Conservation (phyloP, 2,113 vertebrate genomes). For the Eurypyga helias region DNA sequence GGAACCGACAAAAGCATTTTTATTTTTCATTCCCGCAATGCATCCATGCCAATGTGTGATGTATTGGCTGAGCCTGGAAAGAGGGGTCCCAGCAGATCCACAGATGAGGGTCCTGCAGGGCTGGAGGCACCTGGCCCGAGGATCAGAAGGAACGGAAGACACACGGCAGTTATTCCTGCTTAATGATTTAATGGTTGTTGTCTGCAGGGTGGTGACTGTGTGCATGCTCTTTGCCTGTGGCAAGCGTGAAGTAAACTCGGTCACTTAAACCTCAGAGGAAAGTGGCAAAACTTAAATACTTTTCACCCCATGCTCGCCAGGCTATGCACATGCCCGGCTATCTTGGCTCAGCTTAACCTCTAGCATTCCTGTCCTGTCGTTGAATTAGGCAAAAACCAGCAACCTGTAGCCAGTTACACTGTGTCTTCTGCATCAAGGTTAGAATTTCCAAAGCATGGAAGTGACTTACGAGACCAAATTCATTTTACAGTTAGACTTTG, state of each 20-base stretch:
- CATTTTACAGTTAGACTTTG: background rate
- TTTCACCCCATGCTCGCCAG: background rate
- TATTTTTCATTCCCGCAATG: background rate
- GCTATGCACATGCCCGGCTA: background rate
- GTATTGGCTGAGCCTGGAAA: background rate
- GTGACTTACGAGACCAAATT: constrained; percentile 6
- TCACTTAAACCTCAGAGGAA: background rate
- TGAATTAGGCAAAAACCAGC: background rate
- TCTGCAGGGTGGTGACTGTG: background rate
- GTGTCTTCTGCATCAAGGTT: background rate
- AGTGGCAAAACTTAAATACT: background rate
- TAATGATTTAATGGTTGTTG: background rate
- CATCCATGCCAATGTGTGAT: rapidly evolving
- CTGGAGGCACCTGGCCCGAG: background rate
- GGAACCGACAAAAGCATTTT: background rate
- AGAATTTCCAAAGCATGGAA: background rate
- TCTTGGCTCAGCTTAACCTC: background rate
- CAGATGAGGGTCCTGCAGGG: background rate
- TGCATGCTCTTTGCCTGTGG: background rate
- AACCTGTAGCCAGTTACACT: background rate
- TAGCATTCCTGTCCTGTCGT: background rate
- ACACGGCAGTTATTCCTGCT: background rate
- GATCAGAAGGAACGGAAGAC: background rate
- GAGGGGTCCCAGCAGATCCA: background rate
- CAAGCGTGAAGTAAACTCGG: background rate